A percentile compares a stretch with the other conserved stretches of the same genome.
phyloP scores from a whole-genome alignment of 2,113 vertebrate genomes.

The Oncorhynchus gorbuscha region DNA sequence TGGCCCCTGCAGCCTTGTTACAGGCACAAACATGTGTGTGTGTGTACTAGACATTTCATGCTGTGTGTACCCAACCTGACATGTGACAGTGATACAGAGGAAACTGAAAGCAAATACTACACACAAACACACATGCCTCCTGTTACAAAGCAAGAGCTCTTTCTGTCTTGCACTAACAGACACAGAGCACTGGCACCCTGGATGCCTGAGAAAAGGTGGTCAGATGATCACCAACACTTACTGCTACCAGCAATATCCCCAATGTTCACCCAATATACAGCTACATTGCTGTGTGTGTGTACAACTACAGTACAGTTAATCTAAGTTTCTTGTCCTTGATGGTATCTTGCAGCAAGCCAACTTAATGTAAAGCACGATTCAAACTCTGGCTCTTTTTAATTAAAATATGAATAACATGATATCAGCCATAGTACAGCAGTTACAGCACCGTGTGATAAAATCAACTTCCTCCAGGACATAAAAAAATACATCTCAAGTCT shows the following conservation, averaged over 20 bases:
- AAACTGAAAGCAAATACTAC: background rate
- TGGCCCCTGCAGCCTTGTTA: background rate
- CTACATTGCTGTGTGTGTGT: background rate
- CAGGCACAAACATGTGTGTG: background rate
- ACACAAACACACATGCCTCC: background rate
- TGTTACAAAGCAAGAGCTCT: background rate
- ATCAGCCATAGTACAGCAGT: background rate
- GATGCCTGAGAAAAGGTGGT: background rate
- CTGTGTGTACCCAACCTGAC: background rate
- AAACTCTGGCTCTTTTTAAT: background rate
- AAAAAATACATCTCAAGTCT: background rate
- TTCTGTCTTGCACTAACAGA: background rate
- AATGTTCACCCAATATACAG: background rate
- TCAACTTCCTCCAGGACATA: background rate
- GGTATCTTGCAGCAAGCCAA: background rate
- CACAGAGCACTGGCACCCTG: background rate
- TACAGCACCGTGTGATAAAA: background rate
- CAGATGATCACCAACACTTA: constrained; percentile 22
- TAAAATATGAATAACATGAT: background rate
- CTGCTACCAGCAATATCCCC: background rate
- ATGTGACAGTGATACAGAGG: background rate
- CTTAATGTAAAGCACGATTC: background rate
- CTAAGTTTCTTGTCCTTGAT: background rate
- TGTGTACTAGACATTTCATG: background rate
- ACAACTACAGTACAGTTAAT: background rate